A percentile compares a stretch with the other conserved stretches of the same genome.
Evolutionary conservation across 2,113 vertebrate species (phyloP).

Genomic region (Thunnus thynnus): DNA sequence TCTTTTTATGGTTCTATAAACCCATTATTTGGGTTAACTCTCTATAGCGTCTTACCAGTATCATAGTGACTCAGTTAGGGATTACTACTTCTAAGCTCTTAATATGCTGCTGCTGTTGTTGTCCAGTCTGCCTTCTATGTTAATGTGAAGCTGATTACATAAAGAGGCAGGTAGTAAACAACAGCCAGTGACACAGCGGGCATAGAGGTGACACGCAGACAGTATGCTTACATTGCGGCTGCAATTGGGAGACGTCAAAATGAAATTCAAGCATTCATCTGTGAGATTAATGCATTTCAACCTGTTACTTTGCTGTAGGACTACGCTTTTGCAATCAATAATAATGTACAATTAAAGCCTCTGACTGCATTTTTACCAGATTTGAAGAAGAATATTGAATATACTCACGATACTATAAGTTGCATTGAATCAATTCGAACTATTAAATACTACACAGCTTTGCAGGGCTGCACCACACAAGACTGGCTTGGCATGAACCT

Average conservation of each 20-base stretch:
- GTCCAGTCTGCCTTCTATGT: slow-evolving; percentile 49
- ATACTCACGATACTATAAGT: slow-evolving; percentile 14
- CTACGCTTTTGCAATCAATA: slow-evolving; percentile 53
- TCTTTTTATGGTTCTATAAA: slow-evolving; percentile 52
- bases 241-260: slow-evolving; percentile 29
- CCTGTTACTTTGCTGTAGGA: slow-evolving; percentile 34
- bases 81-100: slow-evolving; percentile 55
- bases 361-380: slow-evolving; percentile 54
- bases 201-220: slow-evolving; percentile 2
- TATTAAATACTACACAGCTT: slow-evolving; percentile 58
- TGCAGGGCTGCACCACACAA: slow-evolving; percentile 56
- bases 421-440: slow-evolving; percentile 25
- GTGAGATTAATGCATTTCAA: slow-evolving; percentile 35
- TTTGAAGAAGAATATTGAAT: slow-evolving; percentile 38
- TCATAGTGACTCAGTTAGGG: slow-evolving; percentile 52
- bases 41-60: slow-evolving; percentile 40
- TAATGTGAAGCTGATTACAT: slow-evolving; percentile 46
- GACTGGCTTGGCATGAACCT: slow-evolving; percentile 70
- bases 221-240: slow-evolving; percentile 26
- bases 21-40: slow-evolving; percentile 46
- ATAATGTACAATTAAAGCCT: slow-evolving; percentile 48
- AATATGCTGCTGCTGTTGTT: slow-evolving; percentile 45
- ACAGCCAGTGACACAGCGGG: slow-evolving; percentile 10
- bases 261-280: slow-evolving; percentile 15
- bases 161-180: slow-evolving; percentile 39